A percentile compares a stretch with the other conserved stretches of the same genome.
These are phyloP conservation scores for Polymixis flavicincta DNA, from an alignment of 2,888 invertebrate species.

Conservation along the genomic window DNA sequence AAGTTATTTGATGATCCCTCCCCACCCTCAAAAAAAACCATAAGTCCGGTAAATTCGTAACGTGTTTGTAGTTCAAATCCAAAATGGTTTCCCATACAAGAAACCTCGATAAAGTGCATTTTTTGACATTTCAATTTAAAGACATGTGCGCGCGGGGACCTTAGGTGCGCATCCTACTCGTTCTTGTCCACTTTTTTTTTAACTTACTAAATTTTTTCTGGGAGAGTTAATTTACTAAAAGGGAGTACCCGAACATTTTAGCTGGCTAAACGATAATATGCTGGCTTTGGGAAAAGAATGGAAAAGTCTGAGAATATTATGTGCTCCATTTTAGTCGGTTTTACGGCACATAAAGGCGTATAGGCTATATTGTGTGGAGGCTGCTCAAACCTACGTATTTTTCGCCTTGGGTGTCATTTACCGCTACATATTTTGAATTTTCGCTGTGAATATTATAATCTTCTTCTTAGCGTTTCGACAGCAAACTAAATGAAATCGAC, in stretches of 20 bases:
- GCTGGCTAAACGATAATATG: slow-evolving; percentile 38
- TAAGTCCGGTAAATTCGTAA: too few species aligned
- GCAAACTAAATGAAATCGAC: too few species aligned
- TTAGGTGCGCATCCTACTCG: accelerated
- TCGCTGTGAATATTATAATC: too few species aligned
- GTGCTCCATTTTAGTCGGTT: slow-evolving; percentile 19
- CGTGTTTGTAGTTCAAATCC: too few species aligned
- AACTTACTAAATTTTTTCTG: slow-evolving; percentile 35
- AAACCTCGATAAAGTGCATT: not conserved
- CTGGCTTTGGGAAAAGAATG: slow-evolving; percentile 32
- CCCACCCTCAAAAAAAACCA: too few species aligned
- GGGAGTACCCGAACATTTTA: slow-evolving; percentile 35
- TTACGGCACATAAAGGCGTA: slow-evolving; percentile 23
- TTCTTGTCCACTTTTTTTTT: slow-evolving; percentile 17
- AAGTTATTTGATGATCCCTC: too few species aligned
- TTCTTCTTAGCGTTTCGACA: too few species aligned
- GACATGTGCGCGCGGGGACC: not conserved
- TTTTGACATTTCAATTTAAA: not conserved
- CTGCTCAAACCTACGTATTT: slow-evolving; percentile 2
- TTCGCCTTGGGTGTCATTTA: not conserved
- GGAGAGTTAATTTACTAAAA: slow-evolving; percentile 55
- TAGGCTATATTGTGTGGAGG: slow-evolving; percentile 4
- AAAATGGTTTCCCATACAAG: not conserved
- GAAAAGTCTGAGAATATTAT: slow-evolving; percentile 21
- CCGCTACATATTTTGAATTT: not conserved